A percentile compares a stretch with the other conserved stretches of the same genome.
These are phyloP conservation scores for Todiramphus saurophagus DNA, from an alignment of 2,113 vertebrate species.

Conservation along the genomic window DNA sequence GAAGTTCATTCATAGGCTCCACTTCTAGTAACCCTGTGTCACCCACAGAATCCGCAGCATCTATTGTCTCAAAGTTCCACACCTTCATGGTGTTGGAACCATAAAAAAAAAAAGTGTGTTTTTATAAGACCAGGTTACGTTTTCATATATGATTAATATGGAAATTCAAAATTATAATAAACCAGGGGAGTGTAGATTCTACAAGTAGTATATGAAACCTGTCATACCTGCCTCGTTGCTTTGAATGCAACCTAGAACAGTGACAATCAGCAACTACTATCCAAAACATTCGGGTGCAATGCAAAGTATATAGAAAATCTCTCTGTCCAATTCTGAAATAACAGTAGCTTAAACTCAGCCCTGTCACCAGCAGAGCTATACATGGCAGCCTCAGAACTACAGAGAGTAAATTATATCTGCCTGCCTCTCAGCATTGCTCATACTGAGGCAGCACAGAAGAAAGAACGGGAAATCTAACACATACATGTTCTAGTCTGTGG, in stretches of 20 bases:
- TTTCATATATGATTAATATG: not conserved
- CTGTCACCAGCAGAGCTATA: not conserved
- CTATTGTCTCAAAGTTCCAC: conserved; percentile 90
- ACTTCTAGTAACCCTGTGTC: conserved; percentile 81
- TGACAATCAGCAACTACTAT: not conserved
- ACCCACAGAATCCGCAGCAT: conserved; percentile 77
- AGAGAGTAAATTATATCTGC: not conserved
- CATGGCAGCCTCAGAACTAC: not conserved
- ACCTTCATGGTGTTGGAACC: conserved; percentile 68
- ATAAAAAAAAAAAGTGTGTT: not conserved
- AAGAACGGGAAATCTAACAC: not conserved
- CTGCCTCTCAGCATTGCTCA: not conserved
- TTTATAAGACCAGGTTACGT: not conserved
- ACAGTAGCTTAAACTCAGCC: not conserved
- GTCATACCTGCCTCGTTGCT: not conserved
- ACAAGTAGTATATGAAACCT: not conserved
- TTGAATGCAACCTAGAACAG: not conserved
- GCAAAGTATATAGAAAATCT: not conserved
- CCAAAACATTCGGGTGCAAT: not conserved
- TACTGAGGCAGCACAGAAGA: not conserved
- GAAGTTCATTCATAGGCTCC: conserved; percentile 89
- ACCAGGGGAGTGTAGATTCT: not conserved
- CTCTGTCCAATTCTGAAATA: not conserved
- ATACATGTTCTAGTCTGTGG: not conserved
- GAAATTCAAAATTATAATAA: not conserved